Conservation (phyloP, 92 coral and sea anemone genomes). For the Anthopleura xanthogrammica region DNA sequence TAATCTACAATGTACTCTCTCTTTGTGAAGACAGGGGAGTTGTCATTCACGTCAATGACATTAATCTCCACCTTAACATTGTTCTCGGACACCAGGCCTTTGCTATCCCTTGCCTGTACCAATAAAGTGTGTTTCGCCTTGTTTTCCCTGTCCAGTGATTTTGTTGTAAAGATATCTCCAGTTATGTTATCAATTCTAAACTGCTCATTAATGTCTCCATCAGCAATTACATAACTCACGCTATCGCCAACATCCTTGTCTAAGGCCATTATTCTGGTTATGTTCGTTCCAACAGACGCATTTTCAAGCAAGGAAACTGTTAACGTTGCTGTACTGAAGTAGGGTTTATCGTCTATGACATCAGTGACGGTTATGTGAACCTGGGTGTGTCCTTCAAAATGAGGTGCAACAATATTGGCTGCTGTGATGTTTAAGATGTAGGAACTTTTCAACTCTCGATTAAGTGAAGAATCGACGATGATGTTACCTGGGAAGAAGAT, state of each 20-base stretch:
- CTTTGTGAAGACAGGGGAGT: conserved; percentile 61
- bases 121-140: conserved; percentile 49
- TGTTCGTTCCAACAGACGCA: conserved; percentile 52
- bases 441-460: conserved; percentile 71
- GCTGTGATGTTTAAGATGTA: conserved; percentile 73
- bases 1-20: conserved; percentile 44
- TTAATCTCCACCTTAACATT: conserved; percentile 41
- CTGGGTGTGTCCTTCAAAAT: conserved; percentile 60
- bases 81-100: conserved; percentile 47
- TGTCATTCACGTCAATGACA: conserved; percentile 80
- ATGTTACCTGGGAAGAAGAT: conserved; percentile 56
- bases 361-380: conserved; percentile 75
- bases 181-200: conserved; percentile 70
- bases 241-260: conserved; percentile 76
- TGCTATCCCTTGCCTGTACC: conserved; percentile 70
- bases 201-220: conserved; percentile 55
- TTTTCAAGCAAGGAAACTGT: conserved; percentile 58
- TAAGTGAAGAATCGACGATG: conserved; percentile 70
- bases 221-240: conserved; percentile 53
- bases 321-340: conserved; percentile 40
- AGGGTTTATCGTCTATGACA: conserved; percentile 80
- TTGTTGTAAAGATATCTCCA: conserved; percentile 61
- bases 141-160: conserved; percentile 70
- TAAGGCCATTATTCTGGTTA: conserved; percentile 56
- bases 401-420: conserved; percentile 64